Conservation (phyloP, 2,797 vertebrate genomes). For the Oceanodroma leucorhoa region DNA sequence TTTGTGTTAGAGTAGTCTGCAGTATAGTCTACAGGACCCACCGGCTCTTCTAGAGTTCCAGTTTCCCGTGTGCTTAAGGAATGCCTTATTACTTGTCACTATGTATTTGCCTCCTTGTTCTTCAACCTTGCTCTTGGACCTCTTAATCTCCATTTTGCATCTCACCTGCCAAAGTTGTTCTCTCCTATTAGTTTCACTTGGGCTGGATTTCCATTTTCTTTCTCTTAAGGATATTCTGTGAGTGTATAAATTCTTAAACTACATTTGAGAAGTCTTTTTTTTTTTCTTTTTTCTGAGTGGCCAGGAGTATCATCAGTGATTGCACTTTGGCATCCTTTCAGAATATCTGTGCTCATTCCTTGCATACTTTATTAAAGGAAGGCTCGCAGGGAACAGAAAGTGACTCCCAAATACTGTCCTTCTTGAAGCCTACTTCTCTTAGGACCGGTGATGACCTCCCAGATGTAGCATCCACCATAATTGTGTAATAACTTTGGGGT, state of each 20-base stretch:
- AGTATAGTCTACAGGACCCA: neutral
- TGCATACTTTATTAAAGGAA: neutral
- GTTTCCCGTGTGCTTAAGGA: neutral
- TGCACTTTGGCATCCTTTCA: neutral
- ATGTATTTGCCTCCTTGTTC: conserved; percentile 9
- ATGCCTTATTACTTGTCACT: conserved; percentile 41
- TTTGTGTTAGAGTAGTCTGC: neutral
- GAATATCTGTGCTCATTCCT: neutral
- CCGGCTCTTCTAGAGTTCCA: neutral
- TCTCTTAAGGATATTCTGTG: neutral
- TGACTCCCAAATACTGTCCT: neutral
- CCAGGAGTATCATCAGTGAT: neutral
- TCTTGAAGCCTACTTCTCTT: neutral
- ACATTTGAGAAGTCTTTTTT: neutral
- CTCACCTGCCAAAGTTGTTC: conserved; percentile 47
- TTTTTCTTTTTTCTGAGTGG: neutral
- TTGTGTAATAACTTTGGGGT: neutral
- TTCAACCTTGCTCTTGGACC: conserved; percentile 26
- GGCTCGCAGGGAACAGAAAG: neutral
- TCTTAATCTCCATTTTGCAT: conserved; percentile 40
- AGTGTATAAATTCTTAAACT: neutral
- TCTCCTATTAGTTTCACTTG: conserved; percentile 38
- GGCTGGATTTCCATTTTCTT: conserved; percentile 25
- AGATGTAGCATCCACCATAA: neutral
- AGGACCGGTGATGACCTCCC: neutral